phyloP scores from a whole-genome alignment of 2,113 vertebrate species.

The Heliornis fulica region DNA sequence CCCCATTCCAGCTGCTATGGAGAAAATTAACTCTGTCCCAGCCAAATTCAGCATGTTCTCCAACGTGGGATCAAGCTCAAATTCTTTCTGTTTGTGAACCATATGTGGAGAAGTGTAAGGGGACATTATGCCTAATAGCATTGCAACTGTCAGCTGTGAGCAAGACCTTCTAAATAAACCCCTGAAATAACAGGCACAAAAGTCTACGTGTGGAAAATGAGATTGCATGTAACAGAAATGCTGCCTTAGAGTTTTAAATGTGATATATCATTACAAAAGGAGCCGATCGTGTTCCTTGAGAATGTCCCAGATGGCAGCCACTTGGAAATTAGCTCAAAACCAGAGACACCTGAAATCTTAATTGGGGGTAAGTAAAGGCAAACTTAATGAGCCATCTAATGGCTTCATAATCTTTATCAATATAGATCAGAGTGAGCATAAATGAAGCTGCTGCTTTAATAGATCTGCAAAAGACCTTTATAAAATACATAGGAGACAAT shows the following conservation, averaged over 20 bases:
- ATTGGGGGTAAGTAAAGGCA: constrained; percentile 56
- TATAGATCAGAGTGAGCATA: constrained; percentile 34
- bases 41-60: too few relatives aligned
- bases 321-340: constrained; percentile 57
- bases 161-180: not conserved
- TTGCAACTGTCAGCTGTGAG: not conserved
- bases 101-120: not conserved
- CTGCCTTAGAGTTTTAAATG: not conserved
- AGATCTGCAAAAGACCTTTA: constrained; percentile 50
- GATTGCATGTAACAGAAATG: not conserved
- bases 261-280: not conserved
- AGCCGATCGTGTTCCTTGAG: not conserved
- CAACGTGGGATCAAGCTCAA: not conserved
- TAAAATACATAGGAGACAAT: constrained; percentile 39
- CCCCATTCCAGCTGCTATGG: too few relatives aligned
- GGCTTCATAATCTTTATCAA: constrained; percentile 58
- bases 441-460: constrained; percentile 34
- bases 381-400: constrained; percentile 56
- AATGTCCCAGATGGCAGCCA: constrained; percentile 31
- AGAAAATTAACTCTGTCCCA: too few relatives aligned
- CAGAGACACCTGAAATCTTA: constrained; percentile 56
- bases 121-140: not conserved
- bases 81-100: not conserved
- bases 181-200: not conserved
- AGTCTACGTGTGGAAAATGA: not conserved